These are phyloP conservation scores for Drosophila prosaltans DNA, from an alignment of 1,140 invertebrate species.

Conservation along the genomic window DNA sequence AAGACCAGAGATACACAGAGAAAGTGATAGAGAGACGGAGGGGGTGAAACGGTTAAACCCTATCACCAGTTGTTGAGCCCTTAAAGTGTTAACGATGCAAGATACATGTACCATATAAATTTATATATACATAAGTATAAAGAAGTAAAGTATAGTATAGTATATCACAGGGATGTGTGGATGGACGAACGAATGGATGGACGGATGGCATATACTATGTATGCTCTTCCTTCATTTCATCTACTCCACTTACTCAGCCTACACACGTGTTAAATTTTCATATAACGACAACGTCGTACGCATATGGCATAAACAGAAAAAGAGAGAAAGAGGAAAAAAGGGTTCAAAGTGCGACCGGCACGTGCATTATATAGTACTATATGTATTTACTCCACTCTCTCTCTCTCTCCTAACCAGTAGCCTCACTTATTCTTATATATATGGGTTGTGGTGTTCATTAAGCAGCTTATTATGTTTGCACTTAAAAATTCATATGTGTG, in stretches of 20 bases:
- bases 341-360: slow-evolving; percentile 49
- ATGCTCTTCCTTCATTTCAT: not conserved
- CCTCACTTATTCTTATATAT: slow-evolving; percentile 2
- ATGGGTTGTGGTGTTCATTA: slow-evolving; percentile 62
- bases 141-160: slow-evolving; percentile 13
- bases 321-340: not conserved
- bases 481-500: slow-evolving; percentile 80
- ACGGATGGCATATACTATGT: not conserved
- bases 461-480: slow-evolving; percentile 82
- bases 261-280: slow-evolving; percentile 10
- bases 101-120: slow-evolving; percentile 2
- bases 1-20: too few species aligned
- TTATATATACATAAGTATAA: not conserved
- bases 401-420: not conserved
- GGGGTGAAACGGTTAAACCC: not conserved
- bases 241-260: slow-evolving; percentile 9
- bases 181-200: too few species aligned
- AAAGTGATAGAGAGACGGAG: slow-evolving; percentile 10
- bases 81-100: slow-evolving; percentile 69
- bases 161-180: slow-evolving; percentile 6
- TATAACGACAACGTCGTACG: not conserved
- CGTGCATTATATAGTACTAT: slow-evolving; percentile 30
- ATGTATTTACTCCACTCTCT: not conserved
- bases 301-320: slow-evolving; percentile 4
- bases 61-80: slow-evolving; percentile 18